These are phyloP conservation scores for Eubasilissa splendida DNA, from an alignment of 2,888 invertebrate genomes.

Conservation along the genomic window DNA sequence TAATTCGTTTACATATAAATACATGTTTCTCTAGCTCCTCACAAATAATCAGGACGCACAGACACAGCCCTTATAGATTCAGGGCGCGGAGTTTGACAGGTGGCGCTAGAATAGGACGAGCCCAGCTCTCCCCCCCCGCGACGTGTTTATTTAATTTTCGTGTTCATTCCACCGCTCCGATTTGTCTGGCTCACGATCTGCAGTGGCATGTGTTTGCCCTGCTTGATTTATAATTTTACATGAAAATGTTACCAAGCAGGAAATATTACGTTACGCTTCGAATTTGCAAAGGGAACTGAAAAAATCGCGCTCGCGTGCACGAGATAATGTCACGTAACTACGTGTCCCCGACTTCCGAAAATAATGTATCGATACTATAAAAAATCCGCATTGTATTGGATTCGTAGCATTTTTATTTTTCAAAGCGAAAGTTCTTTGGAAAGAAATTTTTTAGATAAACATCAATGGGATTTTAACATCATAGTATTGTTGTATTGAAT, in stretches of 20 bases:
- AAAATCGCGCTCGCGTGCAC: neutral
- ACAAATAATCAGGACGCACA: too few relatives aligned
- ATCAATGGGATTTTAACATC: too few relatives aligned
- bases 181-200: conserved; percentile 27
- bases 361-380: neutral
- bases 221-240: conserved; percentile 49
- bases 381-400: too few relatives aligned
- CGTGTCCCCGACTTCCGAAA: neutral
- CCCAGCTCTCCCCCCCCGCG: neutral
- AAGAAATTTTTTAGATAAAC: too few relatives aligned
- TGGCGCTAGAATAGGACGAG: neutral
- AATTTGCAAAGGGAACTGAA: neutral
- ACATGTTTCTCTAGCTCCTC: too few relatives aligned
- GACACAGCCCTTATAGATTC: too few relatives aligned
- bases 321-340: neutral
- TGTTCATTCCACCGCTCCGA: conserved; percentile 36
- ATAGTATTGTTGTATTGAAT: too few relatives aligned
- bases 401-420: too few relatives aligned
- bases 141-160: conserved; percentile 47
- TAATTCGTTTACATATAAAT: too few relatives aligned
- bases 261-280: conserved; percentile 6
- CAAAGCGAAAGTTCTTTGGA: too few relatives aligned
- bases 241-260: conserved; percentile 36
- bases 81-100: too few relatives aligned
- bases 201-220: conserved; percentile 42